Base-by-base conservation (phyloP, 2,113 vertebrate genomes). In the Toxotes chatareus region DNA sequence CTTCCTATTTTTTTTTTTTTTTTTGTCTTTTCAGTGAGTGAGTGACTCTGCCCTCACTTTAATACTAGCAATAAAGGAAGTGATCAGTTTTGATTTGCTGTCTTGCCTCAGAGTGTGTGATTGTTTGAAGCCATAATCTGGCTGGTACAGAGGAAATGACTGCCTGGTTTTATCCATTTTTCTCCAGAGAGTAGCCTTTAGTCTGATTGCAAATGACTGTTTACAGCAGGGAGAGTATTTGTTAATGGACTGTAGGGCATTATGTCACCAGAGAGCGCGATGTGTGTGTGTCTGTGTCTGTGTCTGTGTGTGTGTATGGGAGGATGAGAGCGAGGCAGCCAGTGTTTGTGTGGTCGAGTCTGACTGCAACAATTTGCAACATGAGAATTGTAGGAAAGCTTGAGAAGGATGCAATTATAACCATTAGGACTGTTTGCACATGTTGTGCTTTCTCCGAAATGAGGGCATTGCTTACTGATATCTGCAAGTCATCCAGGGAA, bases 181-280 rank as follows among this genome's bases (percentile, higher is more conserved):
- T 46, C 79, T 72, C 70, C n/a, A 21, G 70, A 78, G 82, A 86
- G 75, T 7, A 40, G 76, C 55, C 62, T 78, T 82, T 36, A 84
- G 72, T 21, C 56, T 82, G 61, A 78, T 80, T 84, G 64, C 44
- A 72, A 76, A 90, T 79, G 64, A 79, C 67, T 88, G 57, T 86
- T 83, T 90, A 79, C 69, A 66, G 49, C 64, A 46, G 68, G 62
- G 63, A 72, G 67, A 56, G 69, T 47, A 55, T 83, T 83, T 86
- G 76, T 79, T 90, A 89, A 91, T 92, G 89, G 82, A 87, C 73
- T 75, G 46, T 4, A 49, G 81, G 82, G 71, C 68, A 66, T 86
- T 87, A 51, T 83, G 79, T 86, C 79, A 81, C 63, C 66, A 71
- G 75, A 84, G 64, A 88, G 65, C 34, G 19, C 16, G 3, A 16